phyloP scores from a whole-genome alignment of 1,140 invertebrate species.

The Drosophila kohkoa region DNA sequence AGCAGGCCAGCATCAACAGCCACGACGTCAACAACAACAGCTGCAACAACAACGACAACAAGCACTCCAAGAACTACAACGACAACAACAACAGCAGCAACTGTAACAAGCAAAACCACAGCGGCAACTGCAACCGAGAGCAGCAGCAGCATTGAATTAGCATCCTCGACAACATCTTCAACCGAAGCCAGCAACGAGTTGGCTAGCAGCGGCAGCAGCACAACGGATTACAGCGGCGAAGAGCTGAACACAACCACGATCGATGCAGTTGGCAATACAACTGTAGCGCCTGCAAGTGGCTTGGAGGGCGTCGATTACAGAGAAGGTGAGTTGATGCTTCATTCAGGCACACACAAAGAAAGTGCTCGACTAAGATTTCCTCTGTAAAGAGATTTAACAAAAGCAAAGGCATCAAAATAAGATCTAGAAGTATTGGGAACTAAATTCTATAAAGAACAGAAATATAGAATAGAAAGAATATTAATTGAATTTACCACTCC shows the following conservation, averaged over 20 bases:
- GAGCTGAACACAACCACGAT: slow-evolving; percentile 57
- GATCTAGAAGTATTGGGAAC: no score
- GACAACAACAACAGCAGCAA: slow-evolving; percentile 68
- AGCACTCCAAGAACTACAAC: slow-evolving; percentile 42
- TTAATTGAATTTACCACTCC: no score
- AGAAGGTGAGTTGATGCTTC: slow-evolving; percentile 71
- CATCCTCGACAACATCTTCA: slow-evolving; percentile 61
- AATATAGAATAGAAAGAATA: no score
- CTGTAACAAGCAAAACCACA: slow-evolving; percentile 72
- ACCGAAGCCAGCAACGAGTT: slow-evolving; percentile 59
- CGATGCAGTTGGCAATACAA: slow-evolving; percentile 63
- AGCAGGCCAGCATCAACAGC: slow-evolving; percentile 30
- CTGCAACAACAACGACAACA: slow-evolving; percentile 39
- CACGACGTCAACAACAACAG: slow-evolving; percentile 29
- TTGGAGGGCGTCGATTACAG: slow-evolving; percentile 83
- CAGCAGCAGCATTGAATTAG: slow-evolving; percentile 60
- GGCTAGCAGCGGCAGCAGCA: slow-evolving; percentile 38
- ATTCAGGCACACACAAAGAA: slow-evolving; percentile 1
- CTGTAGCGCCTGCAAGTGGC: slow-evolving; percentile 64
- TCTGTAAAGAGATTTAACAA: background rate
- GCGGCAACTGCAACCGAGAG: slow-evolving; percentile 66
- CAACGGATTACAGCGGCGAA: slow-evolving; percentile 64
- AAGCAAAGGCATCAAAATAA: background rate
- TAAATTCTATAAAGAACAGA: no score
- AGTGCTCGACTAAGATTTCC: background rate